These are phyloP conservation scores for Gonatopus flavifemur DNA, from an alignment of 1,140 invertebrate genomes.

Conservation along the genomic window DNA sequence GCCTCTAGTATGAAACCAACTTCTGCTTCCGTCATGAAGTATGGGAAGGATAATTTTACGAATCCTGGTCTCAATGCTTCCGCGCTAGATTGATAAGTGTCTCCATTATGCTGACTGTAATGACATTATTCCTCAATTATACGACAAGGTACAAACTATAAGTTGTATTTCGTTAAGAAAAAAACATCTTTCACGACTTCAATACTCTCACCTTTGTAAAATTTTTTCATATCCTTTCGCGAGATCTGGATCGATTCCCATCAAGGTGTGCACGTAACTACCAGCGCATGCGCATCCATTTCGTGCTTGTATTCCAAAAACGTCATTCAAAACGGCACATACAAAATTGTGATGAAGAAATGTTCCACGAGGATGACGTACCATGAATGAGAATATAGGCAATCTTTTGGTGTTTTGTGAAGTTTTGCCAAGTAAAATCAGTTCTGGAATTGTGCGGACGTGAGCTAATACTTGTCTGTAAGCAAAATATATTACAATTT, in stretches of 20 bases:
- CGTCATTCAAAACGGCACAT: constrained; percentile 83
- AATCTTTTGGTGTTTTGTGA: constrained; percentile 67
- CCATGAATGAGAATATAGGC: constrained; percentile 85
- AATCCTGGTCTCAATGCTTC: constrained; percentile 87
- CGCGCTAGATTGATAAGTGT: constrained; percentile 50
- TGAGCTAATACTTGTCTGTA: constrained; percentile 73
- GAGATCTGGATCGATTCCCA: constrained; percentile 78
- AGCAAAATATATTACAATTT: constrained; percentile 33
- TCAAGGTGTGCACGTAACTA: constrained; percentile 80
- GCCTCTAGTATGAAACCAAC: constrained; percentile 82
- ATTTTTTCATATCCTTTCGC: constrained; percentile 77
- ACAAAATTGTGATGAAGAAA: constrained; percentile 92
- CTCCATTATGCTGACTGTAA: constrained; percentile 27
- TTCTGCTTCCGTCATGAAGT: constrained; percentile 79
- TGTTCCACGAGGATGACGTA: constrained; percentile 76
- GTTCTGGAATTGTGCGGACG: constrained; percentile 73
- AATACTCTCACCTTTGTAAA: constrained; percentile 65
- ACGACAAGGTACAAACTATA: too few relatives aligned
- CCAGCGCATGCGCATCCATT: constrained; percentile 84
- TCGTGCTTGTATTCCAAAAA: constrained; percentile 89
- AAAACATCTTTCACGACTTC: neutral
- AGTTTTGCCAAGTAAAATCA: constrained; percentile 77
- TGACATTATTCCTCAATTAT: neutral
- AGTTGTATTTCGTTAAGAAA: too few relatives aligned
- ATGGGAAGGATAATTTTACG: constrained; percentile 81